A percentile compares a stretch with the other conserved stretches of the same genome.
These are phyloP conservation scores for Trochalopteron elliotii DNA, from an alignment of 2,113 vertebrate genomes.

Conservation along the genomic window DNA sequence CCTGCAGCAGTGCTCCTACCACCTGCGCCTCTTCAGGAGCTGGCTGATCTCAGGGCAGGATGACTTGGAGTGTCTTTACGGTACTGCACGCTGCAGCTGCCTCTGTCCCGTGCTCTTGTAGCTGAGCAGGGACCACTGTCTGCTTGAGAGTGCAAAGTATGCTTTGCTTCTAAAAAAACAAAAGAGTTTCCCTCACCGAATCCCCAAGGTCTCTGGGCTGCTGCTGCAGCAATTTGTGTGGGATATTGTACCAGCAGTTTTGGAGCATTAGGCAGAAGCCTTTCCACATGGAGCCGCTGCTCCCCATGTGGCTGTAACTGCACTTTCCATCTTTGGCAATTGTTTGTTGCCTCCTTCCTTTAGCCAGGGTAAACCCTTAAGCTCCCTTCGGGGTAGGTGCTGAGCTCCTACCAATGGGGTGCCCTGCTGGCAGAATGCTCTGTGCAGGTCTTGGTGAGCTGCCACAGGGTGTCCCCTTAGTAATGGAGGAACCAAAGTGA, in stretches of 20 bases:
- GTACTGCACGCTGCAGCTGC: constrained; percentile 81
- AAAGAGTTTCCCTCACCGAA: background rate
- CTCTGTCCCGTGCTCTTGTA: constrained; percentile 64
- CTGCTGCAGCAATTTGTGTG: constrained; percentile 17
- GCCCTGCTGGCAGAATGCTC: background rate
- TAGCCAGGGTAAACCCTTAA: background rate
- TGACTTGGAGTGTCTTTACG: constrained; percentile 95
- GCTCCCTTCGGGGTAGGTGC: background rate
- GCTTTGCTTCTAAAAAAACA: constrained; percentile 47
- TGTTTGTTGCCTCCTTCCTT: background rate
- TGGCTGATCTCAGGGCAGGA: constrained; percentile 98
- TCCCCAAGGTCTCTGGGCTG: background rate
- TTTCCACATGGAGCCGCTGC: background rate
- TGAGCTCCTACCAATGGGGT: background rate
- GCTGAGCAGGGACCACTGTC: constrained; percentile 63
- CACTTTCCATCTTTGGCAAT: background rate
- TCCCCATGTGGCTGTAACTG: background rate
- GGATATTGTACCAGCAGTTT: background rate
- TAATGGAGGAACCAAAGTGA: background rate
- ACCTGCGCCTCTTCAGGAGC: constrained; percentile 98
- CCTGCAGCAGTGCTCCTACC: constrained; percentile 98
- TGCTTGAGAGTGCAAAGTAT: constrained; percentile 64
- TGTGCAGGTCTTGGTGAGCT: background rate
- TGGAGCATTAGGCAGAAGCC: background rate
- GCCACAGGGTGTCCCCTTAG: background rate